Base-by-base conservation (phyloP, 2,113 vertebrate genomes). In the Bos indicus region DNA sequence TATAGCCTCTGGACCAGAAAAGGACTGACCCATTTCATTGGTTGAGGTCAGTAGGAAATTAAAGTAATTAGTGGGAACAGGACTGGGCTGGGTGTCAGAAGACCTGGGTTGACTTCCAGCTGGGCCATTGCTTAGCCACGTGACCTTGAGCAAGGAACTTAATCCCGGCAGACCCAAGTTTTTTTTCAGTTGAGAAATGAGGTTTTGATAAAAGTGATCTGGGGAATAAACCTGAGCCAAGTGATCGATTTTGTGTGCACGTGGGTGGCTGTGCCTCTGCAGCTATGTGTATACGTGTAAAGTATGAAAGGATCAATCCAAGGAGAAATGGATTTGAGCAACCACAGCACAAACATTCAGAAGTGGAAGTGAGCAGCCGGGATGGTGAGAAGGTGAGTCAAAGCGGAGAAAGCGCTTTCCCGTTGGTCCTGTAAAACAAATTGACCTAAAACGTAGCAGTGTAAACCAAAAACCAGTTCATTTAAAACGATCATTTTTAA, bases 1-100 rank as follows among this genome's bases (percentile, higher is more conserved):
- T 86, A 87, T 64, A 56, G 74, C 48, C 84, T 96, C 88, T 78
- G 54, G 33, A 30, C 81, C 81, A 89, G 81, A 33, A 95, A 74
- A 92, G n/a, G 80, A 86, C 43, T 23, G 48, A 43, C 21, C 57
- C 54, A 43, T 94, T 95, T 93, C 88, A 77, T 95, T 96, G 91
- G 89, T 93, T 84, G 97, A 98, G 77, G 91, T 90, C 87, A 84
- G 80, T 90, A 86, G 57, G 78, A 96, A 97, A 92, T 96, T 74
- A 92, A 95, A 95, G n/a, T 88, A 91, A 95, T 93, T 86, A 92
- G 77, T 13, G 28, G 43, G 51, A 10, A 88, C 80, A 90, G 57
- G n/a, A 59, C 46, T 30, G 82, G 71, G 28, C 33, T 52, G 54
- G n/a, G 48, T 48, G 48, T 94, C n/a, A 33, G 88, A 88, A 95